These are phyloP conservation scores for Oscheius sp. DNA, from an alignment of 1,140 invertebrate genomes.

Conservation along the genomic window DNA sequence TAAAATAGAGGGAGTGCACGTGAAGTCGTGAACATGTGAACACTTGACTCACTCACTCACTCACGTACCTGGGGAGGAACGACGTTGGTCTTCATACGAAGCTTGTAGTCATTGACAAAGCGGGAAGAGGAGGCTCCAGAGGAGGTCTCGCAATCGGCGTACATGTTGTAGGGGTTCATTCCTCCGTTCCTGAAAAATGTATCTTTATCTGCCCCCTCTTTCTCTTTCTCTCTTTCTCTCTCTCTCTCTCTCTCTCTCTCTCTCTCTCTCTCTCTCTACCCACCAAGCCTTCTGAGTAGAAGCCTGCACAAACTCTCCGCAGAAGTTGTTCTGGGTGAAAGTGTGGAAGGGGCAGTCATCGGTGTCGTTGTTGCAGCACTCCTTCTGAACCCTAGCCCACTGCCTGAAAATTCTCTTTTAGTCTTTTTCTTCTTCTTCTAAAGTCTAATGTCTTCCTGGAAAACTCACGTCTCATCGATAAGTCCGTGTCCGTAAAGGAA, in stretches of 20 bases:
- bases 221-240: neutral
- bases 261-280: neutral
- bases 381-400: conserved; percentile 31
- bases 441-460: no score
- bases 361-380: conserved; percentile 40
- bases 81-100: conserved; percentile 16
- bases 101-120: conserved; percentile 28
- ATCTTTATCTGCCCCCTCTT: neutral
- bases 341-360: conserved; percentile 43
- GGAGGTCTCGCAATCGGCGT: conserved; percentile 24
- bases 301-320: conserved; percentile 34
- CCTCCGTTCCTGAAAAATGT: conserved; percentile 17
- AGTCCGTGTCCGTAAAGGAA: conserved; percentile 40
- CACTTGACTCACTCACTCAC: no score
- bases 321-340: conserved; percentile 27
- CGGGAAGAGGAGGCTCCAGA: conserved; percentile 9
- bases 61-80: conserved; percentile 8
- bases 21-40: no score
- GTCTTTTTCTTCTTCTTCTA: neutral
- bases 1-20: neutral
- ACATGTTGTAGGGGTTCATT: conserved; percentile 44
- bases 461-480: conserved; percentile 22
- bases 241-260: neutral
- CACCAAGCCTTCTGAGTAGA: conserved; percentile 29
- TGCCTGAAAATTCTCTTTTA: neutral